Evolutionary conservation across 1,140 invertebrate genomes (phyloP).

Genomic region (Carposina sasakii): DNA sequence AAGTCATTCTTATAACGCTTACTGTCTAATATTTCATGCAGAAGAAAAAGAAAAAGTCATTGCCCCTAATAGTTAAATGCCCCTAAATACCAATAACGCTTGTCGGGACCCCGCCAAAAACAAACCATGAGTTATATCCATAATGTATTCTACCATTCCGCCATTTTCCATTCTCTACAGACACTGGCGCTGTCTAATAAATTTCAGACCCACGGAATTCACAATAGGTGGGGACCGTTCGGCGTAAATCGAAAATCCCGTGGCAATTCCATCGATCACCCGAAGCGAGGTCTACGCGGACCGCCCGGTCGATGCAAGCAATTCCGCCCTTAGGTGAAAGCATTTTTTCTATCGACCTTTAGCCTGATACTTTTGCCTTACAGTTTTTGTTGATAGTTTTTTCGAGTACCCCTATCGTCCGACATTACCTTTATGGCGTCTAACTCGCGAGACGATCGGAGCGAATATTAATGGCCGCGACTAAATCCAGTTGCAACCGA

Average conservation of each 20-base stretch:
- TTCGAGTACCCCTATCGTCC: conserved; percentile 57
- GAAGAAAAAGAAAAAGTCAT: conserved; percentile 44
- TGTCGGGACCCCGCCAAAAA: conserved; percentile 69
- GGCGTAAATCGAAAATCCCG: conserved; percentile 51
- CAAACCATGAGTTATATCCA: conserved; percentile 69
- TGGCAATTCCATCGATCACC: conserved; percentile 33
- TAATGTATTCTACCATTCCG: conserved; percentile 66
- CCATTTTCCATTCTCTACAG: conserved; percentile 71
- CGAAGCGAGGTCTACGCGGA: conserved; percentile 34
- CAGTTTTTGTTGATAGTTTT: conserved; percentile 64
- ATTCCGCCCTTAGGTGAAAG: conserved; percentile 44
- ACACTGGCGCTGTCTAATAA: conserved; percentile 68
- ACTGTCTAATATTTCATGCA: conserved; percentile 54
- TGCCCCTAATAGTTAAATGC: conserved; percentile 60
- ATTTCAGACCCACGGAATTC: conserved; percentile 66
- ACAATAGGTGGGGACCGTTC: conserved; percentile 60
- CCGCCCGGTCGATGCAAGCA: conserved; percentile 29
- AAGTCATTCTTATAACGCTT: conserved; percentile 42
- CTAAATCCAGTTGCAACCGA: conserved; percentile 40
- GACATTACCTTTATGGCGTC: conserved; percentile 63
- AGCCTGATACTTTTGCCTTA: conserved; percentile 44
- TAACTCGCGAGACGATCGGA: conserved; percentile 49
- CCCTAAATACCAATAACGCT: conserved; percentile 71
- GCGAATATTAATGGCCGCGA: conserved; percentile 56
- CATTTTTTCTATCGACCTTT: conserved; percentile 60